phyloP scores from a whole-genome alignment of 2,113 vertebrate genomes.

The Crotalus tigris region DNA sequence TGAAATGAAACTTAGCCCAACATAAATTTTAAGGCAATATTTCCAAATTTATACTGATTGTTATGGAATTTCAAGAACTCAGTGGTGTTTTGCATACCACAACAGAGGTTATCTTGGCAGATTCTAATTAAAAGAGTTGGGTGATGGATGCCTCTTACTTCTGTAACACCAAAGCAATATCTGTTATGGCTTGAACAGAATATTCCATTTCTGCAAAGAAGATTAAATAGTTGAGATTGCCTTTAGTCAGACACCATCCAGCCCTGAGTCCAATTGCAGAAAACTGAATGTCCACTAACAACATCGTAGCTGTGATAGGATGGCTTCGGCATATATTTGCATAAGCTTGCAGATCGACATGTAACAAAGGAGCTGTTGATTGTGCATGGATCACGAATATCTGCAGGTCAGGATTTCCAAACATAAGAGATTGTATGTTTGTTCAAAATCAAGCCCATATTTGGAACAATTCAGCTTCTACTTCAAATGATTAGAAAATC shows the following conservation, averaged over 20 bases:
- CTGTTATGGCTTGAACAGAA: background rate
- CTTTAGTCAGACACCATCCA: background rate
- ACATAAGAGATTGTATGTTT: background rate
- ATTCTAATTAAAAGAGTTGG: background rate
- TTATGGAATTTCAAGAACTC: background rate
- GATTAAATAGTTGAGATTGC: background rate
- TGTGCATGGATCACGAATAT: background rate
- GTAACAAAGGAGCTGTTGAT: background rate
- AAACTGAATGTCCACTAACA: background rate
- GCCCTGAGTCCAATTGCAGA: background rate
- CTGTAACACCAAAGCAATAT: background rate
- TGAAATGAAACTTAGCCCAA: background rate
- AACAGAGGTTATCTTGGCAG: background rate
- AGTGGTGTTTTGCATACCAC: background rate
- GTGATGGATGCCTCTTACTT: background rate
- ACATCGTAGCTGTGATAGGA: background rate
- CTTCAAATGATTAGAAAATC: constrained; percentile 31
- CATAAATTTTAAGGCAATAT: background rate
- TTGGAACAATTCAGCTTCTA: background rate
- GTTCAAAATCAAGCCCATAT: background rate
- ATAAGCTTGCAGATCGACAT: background rate
- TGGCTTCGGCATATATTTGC: background rate
- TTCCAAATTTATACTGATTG: background rate
- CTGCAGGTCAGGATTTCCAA: background rate
- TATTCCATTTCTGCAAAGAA: background rate